Evolutionary conservation across 2,888 invertebrate species (phyloP).

Genomic region (Lydus trimaculatus): DNA sequence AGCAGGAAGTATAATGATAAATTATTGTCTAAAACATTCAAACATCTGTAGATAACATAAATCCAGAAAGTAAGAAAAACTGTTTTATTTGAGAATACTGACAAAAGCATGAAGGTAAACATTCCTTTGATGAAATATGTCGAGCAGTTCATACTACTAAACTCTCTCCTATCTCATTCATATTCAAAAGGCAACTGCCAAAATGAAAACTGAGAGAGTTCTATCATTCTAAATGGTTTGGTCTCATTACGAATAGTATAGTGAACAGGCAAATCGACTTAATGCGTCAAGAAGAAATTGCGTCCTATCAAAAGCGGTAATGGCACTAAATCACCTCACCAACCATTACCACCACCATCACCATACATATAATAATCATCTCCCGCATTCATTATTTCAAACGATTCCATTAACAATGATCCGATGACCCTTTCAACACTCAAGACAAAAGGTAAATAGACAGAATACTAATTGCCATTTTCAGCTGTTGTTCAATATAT

Average conservation of each 20-base stretch:
- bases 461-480: not conserved
- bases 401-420: conserved; percentile 2
- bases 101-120: not conserved
- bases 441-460: not conserved
- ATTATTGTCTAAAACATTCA: not conserved
- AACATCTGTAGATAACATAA: not conserved
- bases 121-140: not conserved
- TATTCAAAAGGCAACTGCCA: conserved; percentile 18
- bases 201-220: conserved; percentile 21
- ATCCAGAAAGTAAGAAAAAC: not conserved
- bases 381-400: not conserved
- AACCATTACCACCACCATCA: not conserved
- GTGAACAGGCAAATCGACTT: conserved; percentile 9
- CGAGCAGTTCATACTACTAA: not conserved
- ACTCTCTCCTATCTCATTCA: conserved; percentile 14
- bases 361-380: not conserved
- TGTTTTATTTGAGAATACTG: not conserved
- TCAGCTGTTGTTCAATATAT: not conserved
- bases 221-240: conserved; percentile 17
- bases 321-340: not conserved
- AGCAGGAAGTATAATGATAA: too few species aligned
- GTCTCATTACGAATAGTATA: conserved; percentile 22
- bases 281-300: conserved; percentile 14
- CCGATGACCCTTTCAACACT: not conserved
- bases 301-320: not conserved